Percentiles rank a stretch among this genome's conserved stretches.
These are phyloP conservation scores for Bombycilla garrulus DNA, from an alignment of 2,113 vertebrate genomes.

Conservation along the genomic window DNA sequence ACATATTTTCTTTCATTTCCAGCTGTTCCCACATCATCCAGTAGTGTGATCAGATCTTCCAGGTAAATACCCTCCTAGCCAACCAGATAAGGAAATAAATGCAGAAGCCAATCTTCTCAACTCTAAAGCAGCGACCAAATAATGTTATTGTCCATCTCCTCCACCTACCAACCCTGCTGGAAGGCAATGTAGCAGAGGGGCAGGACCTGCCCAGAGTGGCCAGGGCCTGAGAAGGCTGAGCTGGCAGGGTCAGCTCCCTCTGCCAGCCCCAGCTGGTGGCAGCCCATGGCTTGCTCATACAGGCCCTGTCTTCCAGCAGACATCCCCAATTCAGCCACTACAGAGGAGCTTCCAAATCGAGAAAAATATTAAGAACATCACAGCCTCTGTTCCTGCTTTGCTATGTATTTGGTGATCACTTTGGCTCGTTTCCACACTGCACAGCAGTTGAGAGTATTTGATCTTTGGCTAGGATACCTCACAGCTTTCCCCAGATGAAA, in stretches of 20 bases:
- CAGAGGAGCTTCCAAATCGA: neutral
- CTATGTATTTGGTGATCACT: neutral
- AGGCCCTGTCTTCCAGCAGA: neutral
- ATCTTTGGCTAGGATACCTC: constrained; percentile 43
- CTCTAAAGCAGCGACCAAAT: neutral
- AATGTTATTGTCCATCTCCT: neutral
- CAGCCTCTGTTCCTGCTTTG: neutral
- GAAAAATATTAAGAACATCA: neutral
- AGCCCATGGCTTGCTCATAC: neutral
- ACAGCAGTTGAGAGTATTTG: constrained; percentile 53
- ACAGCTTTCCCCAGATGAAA: constrained; percentile 15
- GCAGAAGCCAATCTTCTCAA: neutral
- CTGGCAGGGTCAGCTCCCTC: neutral
- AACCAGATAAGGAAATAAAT: neutral
- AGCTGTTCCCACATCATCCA: neutral
- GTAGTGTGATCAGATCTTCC: neutral
- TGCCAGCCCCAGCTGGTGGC: rapidly evolving
- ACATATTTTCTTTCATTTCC: neutral
- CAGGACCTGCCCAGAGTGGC: rapidly evolving
- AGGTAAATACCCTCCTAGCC: neutral
- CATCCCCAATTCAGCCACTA: neutral
- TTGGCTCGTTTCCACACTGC: neutral
- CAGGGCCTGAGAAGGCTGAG: rapidly evolving
- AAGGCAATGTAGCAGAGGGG: too few species aligned
- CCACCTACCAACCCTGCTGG: too few species aligned